Conservation (phyloP, 2,888 invertebrate genomes). For the Lasioglossum marginatum region DNA sequence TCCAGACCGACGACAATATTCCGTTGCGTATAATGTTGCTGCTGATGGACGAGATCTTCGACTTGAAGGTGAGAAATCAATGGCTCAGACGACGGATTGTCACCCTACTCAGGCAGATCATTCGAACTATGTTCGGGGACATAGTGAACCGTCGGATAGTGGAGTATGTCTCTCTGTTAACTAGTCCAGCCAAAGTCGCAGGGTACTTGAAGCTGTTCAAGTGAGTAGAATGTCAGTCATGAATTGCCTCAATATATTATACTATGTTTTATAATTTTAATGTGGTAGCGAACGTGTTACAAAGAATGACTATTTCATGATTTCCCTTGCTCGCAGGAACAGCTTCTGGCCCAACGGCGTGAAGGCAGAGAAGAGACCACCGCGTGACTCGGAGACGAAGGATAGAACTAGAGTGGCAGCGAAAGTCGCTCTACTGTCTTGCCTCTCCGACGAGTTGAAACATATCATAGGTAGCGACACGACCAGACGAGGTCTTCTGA, state of each 20-base stretch:
- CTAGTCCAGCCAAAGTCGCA: conserved; percentile 95
- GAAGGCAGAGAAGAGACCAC: conserved; percentile 85
- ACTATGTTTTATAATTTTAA: too few species aligned
- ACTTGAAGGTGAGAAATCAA: conserved; percentile 92
- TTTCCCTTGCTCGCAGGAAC: conserved; percentile 82
- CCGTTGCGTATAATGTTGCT: conserved; percentile 92
- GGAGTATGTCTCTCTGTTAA: conserved; percentile 94
- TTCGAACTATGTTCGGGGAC: conserved; percentile 93
- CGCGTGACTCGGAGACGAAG: conserved; percentile 87
- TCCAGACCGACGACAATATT: conserved; percentile 90
- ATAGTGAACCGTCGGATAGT: conserved; percentile 94
- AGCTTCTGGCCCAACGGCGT: conserved; percentile 88
- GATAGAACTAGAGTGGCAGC: conserved; percentile 94
- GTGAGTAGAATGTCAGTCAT: conserved; percentile 83
- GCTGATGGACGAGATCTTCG: conserved; percentile 94
- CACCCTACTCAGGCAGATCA: conserved; percentile 90
- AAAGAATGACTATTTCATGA: neutral
- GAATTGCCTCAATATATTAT: neutral
- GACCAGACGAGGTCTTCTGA: conserved; percentile 91
- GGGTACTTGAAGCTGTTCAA: conserved; percentile 94
- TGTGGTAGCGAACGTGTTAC: too few species aligned
- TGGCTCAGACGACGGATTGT: conserved; percentile 92
- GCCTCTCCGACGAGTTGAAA: conserved; percentile 95
- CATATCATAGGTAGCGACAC: conserved; percentile 96
- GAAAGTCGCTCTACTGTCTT: conserved; percentile 93